Percentiles rank a stretch among this genome's conserved stretches.
Evolutionary conservation across 2,113 vertebrate genomes (phyloP).

Genomic region (Microcebus lehilahytsara): DNA sequence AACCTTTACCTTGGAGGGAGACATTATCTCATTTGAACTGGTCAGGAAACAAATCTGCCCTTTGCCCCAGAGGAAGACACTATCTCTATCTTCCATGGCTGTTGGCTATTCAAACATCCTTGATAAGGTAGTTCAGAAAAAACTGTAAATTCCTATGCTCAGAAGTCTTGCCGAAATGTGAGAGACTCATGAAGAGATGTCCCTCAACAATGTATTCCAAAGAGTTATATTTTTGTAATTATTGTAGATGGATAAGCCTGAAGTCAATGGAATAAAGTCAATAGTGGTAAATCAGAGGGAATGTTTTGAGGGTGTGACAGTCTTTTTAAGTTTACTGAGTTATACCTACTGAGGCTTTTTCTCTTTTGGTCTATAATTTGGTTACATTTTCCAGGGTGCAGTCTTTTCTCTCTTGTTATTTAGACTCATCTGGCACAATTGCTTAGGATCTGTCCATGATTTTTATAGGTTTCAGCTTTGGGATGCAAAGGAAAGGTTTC

Average conservation of each 20-base stretch:
- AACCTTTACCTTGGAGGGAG: background rate
- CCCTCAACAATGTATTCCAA: background rate
- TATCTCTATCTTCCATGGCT: background rate
- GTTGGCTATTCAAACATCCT: background rate
- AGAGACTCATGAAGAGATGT: background rate
- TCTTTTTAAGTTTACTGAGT: background rate
- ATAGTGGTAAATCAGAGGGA: background rate
- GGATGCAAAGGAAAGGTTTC: background rate
- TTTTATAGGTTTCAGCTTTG: background rate
- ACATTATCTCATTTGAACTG: background rate
- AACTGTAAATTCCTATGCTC: background rate
- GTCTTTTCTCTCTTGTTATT: background rate
- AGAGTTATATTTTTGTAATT: background rate
- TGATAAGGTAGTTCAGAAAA: background rate
- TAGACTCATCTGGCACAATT: background rate
- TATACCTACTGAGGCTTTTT: background rate
- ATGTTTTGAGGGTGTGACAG: background rate
- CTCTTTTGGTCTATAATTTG: background rate
- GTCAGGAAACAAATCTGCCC: too few species aligned
- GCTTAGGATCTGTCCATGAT: background rate
- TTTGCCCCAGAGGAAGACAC: background rate
- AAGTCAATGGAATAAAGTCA: background rate
- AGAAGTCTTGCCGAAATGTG: slow-evolving; percentile 5
- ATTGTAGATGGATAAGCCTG: background rate
- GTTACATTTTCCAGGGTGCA: background rate